phyloP scores from a whole-genome alignment of 2,888 invertebrate genomes.

The Idaea biselata region DNA sequence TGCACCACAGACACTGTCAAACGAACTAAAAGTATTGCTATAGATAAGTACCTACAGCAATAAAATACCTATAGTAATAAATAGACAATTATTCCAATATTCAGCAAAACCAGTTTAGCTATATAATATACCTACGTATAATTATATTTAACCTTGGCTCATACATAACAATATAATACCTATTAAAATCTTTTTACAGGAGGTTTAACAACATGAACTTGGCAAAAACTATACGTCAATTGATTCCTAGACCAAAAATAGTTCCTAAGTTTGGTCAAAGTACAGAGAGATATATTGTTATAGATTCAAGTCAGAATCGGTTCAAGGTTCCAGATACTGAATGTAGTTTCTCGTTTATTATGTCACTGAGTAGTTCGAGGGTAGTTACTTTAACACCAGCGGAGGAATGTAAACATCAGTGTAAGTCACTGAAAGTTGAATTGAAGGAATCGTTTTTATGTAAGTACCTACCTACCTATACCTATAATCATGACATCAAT shows the following conservation, averaged over 20 bases:
- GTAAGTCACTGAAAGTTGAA: slow-evolving; percentile 85
- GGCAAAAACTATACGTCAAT: slow-evolving; percentile 84
- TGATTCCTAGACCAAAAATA: slow-evolving; percentile 86
- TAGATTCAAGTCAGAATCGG: slow-evolving; percentile 83
- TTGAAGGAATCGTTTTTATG: slow-evolving; percentile 87
- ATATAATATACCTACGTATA: too few relatives aligned
- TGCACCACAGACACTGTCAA: too few relatives aligned
- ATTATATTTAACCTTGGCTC: too few relatives aligned
- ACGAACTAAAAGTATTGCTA: too few relatives aligned
- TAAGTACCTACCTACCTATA: slow-evolving; percentile 70
- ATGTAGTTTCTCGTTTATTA: slow-evolving; percentile 89
- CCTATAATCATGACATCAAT: too few relatives aligned
- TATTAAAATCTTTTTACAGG: slow-evolving; percentile 68
- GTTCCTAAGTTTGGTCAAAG: slow-evolving; percentile 87
- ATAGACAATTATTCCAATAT: too few relatives aligned
- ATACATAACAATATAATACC: background rate
- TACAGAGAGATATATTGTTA: slow-evolving; percentile 88
- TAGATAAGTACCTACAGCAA: too few relatives aligned
- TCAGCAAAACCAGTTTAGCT: too few relatives aligned
- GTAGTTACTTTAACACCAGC: slow-evolving; percentile 88
- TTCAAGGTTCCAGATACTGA: slow-evolving; percentile 90
- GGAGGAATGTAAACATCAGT: slow-evolving; percentile 86
- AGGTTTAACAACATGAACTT: slow-evolving; percentile 88
- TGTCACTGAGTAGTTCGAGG: slow-evolving; percentile 87
- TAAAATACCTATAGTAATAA: too few relatives aligned